Percentiles rank a stretch among this genome's conserved stretches.
Evolutionary conservation across 1,140 invertebrate genomes (phyloP).

Genomic region (Maniola jurtina): DNA sequence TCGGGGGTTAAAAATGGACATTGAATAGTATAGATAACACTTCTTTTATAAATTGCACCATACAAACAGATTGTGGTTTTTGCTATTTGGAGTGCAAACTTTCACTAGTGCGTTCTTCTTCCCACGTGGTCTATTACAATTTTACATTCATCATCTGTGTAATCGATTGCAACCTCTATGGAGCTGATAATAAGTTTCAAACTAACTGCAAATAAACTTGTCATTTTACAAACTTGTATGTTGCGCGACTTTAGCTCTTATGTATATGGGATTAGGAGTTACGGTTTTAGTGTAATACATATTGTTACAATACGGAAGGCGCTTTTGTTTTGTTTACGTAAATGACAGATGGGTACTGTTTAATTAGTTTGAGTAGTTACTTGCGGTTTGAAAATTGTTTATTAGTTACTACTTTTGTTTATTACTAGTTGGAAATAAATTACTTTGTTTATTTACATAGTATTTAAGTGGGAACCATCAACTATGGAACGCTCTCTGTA

Average conservation of each 20-base stretch:
- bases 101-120: slow-evolving; percentile 33
- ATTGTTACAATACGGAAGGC: slow-evolving; percentile 5
- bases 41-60: slow-evolving; percentile 21
- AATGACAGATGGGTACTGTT: slow-evolving; percentile 6
- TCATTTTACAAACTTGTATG: neutral
- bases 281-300: neutral
- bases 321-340: slow-evolving; percentile 4
- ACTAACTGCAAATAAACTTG: neutral
- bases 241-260: neutral
- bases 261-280: neutral
- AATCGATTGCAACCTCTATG: slow-evolving; percentile 10
- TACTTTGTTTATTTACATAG: neutral
- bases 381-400: neutral
- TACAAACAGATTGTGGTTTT: slow-evolving; percentile 29
- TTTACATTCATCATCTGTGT: neutral
- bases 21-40: neutral
- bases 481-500: too few species aligned
- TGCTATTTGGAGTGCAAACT: slow-evolving; percentile 29
- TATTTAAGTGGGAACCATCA: too few species aligned
- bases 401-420: slow-evolving; percentile 3
- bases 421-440: neutral
- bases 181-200: neutral
- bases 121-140: slow-evolving; percentile 10
- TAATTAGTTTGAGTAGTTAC: slow-evolving; percentile 4
- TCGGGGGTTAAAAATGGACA: too few species aligned